Evolutionary conservation across 2,113 vertebrate genomes (phyloP).

Genomic region (Formicarius rufipectus): DNA sequence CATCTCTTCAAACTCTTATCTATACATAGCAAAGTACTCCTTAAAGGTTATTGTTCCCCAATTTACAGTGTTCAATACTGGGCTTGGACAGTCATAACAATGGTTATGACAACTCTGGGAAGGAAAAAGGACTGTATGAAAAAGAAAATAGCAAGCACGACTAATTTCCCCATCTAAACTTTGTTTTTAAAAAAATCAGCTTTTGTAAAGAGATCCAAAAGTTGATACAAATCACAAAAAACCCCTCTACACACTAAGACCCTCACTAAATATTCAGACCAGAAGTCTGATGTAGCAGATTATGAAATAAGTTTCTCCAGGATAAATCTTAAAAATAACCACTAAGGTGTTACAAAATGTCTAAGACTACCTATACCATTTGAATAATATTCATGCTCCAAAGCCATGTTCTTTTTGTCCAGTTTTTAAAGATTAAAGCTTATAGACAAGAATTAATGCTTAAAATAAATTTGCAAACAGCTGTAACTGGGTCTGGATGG

Average conservation of each 20-base stretch:
- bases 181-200: neutral
- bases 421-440: neutral
- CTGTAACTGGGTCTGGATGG: neutral
- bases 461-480: neutral
- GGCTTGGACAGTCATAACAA: neutral
- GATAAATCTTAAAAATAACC: neutral
- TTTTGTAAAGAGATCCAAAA: neutral
- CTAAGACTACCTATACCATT: neutral
- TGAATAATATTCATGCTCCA: neutral
- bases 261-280: neutral
- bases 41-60: neutral
- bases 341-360: neutral
- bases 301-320: neutral
- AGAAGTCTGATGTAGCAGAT: neutral
- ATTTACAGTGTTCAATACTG: neutral
- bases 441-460: neutral
- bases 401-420: neutral
- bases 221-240: neutral
- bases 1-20: neutral
- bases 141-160: neutral
- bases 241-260: rapidly evolving
- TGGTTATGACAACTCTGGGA: neutral
- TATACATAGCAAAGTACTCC: neutral
- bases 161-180: neutral
- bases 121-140: neutral